These are phyloP conservation scores for Drosophila sechellia DNA, from an alignment of 1,140 invertebrate species.

Conservation along the genomic window DNA sequence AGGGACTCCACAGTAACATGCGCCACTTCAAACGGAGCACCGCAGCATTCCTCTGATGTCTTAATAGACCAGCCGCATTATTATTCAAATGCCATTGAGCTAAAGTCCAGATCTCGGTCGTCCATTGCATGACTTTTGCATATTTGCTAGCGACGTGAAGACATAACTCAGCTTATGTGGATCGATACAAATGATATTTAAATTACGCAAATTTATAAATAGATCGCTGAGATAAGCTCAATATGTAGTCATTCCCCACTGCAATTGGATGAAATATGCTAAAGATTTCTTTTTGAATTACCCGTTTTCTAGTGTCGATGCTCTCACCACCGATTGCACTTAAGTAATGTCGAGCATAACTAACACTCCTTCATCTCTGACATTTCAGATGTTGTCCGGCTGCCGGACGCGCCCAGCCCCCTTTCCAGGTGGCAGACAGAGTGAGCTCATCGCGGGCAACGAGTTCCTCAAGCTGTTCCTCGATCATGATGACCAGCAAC, in stretches of 20 bases:
- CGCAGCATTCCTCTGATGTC: slow-evolving; percentile 74
- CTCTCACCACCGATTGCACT: slow-evolving; percentile 35
- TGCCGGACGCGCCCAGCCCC: slow-evolving; percentile 47
- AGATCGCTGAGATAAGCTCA: slow-evolving; percentile 69
- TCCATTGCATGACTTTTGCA: slow-evolving; percentile 56
- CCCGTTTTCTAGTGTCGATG: slow-evolving; percentile 9
- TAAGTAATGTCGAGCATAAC: slow-evolving; percentile 53
- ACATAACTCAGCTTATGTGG: slow-evolving; percentile 29
- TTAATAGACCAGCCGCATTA: slow-evolving; percentile 69
- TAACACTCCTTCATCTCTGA: slow-evolving; percentile 25
- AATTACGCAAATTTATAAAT: slow-evolving; percentile 77
- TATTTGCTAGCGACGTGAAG: slow-evolving; percentile 47
- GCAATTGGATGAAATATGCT: not conserved
- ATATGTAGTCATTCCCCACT: slow-evolving; percentile 31
- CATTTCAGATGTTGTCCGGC: slow-evolving; percentile 66
- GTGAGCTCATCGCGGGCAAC: slow-evolving; percentile 82
- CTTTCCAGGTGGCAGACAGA: slow-evolving; percentile 40
- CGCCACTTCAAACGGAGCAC: slow-evolving; percentile 62
- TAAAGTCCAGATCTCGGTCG: slow-evolving; percentile 12
- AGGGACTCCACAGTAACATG: slow-evolving; percentile 26
- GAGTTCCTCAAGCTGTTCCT: slow-evolving; percentile 82
- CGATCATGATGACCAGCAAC: slow-evolving; percentile 72
- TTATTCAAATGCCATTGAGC: slow-evolving; percentile 68
- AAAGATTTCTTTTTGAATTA: not conserved
- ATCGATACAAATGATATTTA: slow-evolving; percentile 65